Evolutionary conservation across 2,888 invertebrate genomes (phyloP).

Genomic region (Rotaria magnacalcarata): DNA sequence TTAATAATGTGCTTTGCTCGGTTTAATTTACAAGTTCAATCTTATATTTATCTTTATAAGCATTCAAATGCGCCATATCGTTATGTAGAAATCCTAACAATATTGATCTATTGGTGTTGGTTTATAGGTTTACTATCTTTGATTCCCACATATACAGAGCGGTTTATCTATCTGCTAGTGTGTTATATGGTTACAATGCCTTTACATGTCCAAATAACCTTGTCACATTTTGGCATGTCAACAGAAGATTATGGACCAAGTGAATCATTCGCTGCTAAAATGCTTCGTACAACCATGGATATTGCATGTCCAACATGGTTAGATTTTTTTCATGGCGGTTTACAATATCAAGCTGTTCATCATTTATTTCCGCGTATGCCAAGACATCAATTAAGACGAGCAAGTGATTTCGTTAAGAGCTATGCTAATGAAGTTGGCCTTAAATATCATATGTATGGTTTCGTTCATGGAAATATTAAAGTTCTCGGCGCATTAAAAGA

Average conservation of each 20-base stretch:
- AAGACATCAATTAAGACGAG: slow-evolving; percentile 4
- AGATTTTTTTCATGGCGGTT: slow-evolving; percentile 37
- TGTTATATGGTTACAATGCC: slow-evolving; percentile 14
- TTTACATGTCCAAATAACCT: slow-evolving; percentile 27
- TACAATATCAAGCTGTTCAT: slow-evolving; percentile 37
- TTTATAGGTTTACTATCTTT: neutral
- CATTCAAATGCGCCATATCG: neutral
- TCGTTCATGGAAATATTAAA: neutral
- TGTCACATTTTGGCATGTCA: slow-evolving; percentile 39
- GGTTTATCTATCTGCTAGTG: neutral
- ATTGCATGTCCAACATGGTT: slow-evolving; percentile 38
- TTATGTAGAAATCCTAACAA: neutral
- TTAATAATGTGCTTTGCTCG: neutral
- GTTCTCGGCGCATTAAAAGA: neutral
- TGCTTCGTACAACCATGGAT: slow-evolving; percentile 39
- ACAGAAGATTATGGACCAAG: slow-evolving; percentile 31
- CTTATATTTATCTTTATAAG: slow-evolving; percentile 23
- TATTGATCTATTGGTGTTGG: slow-evolving; percentile 13
- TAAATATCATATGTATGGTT: slow-evolving; percentile 21
- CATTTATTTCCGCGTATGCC: slow-evolving; percentile 41
- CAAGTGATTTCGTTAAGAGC: neutral
- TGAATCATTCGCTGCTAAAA: slow-evolving; percentile 28
- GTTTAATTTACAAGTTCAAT: slow-evolving; percentile 12
- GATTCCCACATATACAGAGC: neutral
- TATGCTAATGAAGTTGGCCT: slow-evolving; percentile 33